Conservation (phyloP, 1,140 invertebrate genomes). For the Colletes gigas region DNA sequence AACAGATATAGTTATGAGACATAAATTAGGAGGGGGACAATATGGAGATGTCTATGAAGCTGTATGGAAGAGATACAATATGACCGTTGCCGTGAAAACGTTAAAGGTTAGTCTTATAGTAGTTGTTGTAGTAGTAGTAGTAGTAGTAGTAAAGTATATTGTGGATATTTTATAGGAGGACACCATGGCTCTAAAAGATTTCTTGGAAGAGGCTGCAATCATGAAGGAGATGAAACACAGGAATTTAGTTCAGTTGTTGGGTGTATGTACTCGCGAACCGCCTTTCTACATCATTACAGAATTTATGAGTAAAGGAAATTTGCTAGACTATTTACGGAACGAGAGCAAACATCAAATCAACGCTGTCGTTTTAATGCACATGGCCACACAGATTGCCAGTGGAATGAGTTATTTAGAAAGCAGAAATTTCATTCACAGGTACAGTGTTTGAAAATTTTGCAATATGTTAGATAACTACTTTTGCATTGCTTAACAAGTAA, state of each 20-base stretch:
- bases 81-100: slow-evolving; percentile 98
- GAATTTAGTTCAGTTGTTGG: slow-evolving; percentile 97
- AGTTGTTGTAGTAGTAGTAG: too few species aligned
- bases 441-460: slow-evolving; percentile 46
- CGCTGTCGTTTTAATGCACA: slow-evolving; percentile 98
- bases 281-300: slow-evolving; percentile 99
- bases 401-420: slow-evolving; percentile 99
- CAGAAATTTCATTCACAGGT: slow-evolving; percentile 97
- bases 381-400: slow-evolving; percentile 99
- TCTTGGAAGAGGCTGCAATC: slow-evolving; percentile 98
- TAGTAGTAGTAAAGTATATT: background rate
- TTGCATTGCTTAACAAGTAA: background rate
- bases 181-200: slow-evolving; percentile 99
- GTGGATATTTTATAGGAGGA: slow-evolving; percentile 87
- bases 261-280: slow-evolving; percentile 97
- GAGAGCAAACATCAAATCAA: slow-evolving; percentile 94
- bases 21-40: slow-evolving; percentile 98
- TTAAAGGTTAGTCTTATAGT: slow-evolving; percentile 86
- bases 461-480: slow-evolving; percentile 3
- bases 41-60: slow-evolving; percentile 99
- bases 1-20: slow-evolving; percentile 99
- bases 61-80: slow-evolving; percentile 97
- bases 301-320: slow-evolving; percentile 99
- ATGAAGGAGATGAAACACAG: slow-evolving; percentile 99
- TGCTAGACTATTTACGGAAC: slow-evolving; percentile 96